Evolutionary conservation across 2,888 invertebrate species (phyloP), one percentile per base, ranked within the genome.

Genomic region (Drosophila demipolita): DNA sequence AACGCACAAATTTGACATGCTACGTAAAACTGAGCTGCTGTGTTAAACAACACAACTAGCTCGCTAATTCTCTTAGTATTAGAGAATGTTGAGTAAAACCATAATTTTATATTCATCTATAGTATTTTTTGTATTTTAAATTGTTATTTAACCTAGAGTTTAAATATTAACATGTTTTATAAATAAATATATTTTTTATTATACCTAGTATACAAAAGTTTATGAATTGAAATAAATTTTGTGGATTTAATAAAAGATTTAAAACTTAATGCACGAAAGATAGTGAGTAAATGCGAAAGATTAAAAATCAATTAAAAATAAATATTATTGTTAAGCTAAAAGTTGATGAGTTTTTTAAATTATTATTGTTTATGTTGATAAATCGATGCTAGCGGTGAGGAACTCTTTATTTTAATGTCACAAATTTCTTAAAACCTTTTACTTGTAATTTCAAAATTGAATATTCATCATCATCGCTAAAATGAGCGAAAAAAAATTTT

Each of bases 1-100:
- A 75, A 70, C 66, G 68, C 74, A 62, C 68, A 65, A 69, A 75
- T 65, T 73, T 57, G 73, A 40, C 40, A 52, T 55, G 53, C 33
- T 20, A 42, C 32, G 62, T 54, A 49, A 73, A 55, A 26, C 12
- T 9, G 38, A 38, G 29, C 26, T 11, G n/a, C 55, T 40, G n/a
- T 29, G 6, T 2, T 3, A 15, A 26, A 8, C 54, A n/a, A 26
- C 36, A n/a, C 36, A 53, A 54, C 7, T 17, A 8, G 26, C 26
- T 7, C 6, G 26, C 38, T 0, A 38, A 17, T 38, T 38, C 12
- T 1, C 5, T 12, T 36, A 26, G 4, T 7, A 29, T 26, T 49
- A 9, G 8, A 29, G 6, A 6, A 8, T n/a, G n/a, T 23, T 15
- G 8, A 23, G 15, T 45, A 23, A 23, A 45, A 4, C 8, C 17